These are phyloP conservation scores for Gasteruption jaculator DNA, from an alignment of 2,888 invertebrate genomes.

Conservation along the genomic window DNA sequence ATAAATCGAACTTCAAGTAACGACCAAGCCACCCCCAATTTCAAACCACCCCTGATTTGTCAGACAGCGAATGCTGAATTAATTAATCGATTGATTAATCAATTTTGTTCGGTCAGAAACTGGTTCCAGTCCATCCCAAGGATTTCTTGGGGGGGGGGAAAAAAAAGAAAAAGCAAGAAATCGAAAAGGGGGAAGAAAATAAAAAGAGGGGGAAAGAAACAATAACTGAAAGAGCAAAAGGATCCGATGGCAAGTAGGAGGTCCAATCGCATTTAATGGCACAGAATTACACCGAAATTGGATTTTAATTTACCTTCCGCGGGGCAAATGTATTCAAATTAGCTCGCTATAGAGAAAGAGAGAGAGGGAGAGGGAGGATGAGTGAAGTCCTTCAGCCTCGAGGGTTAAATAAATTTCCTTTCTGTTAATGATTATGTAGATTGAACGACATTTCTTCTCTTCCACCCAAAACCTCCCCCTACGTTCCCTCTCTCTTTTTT, in stretches of 20 bases:
- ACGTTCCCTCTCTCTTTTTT: slow-evolving; percentile 2
- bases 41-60: too few species aligned
- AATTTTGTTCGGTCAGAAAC: too few species aligned
- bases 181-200: slow-evolving; percentile 5
- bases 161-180: slow-evolving; percentile 6
- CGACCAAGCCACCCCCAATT: too few species aligned
- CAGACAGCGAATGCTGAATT: too few species aligned
- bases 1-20: too few species aligned
- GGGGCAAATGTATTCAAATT: slow-evolving; percentile 48
- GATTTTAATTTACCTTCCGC: slow-evolving; percentile 49
- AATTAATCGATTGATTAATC: too few species aligned
- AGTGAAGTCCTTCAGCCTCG: slow-evolving; percentile 36
- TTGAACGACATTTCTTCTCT: slow-evolving; percentile 45
- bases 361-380: slow-evolving; percentile 41
- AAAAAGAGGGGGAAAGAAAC: slow-evolving; percentile 11
- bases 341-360: too few species aligned
- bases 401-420: slow-evolving; percentile 49
- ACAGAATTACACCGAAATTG: slow-evolving; percentile 50
- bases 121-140: too few species aligned
- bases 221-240: slow-evolving; percentile 16
- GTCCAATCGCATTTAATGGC: slow-evolving; percentile 47
- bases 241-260: too few species aligned
- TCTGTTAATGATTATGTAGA: slow-evolving; percentile 51
- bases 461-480: slow-evolving; percentile 10
- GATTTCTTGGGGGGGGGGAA: slow-evolving; percentile 6